phyloP scores from a whole-genome alignment of 2,113 vertebrate species.

The Arenaria interpres region DNA sequence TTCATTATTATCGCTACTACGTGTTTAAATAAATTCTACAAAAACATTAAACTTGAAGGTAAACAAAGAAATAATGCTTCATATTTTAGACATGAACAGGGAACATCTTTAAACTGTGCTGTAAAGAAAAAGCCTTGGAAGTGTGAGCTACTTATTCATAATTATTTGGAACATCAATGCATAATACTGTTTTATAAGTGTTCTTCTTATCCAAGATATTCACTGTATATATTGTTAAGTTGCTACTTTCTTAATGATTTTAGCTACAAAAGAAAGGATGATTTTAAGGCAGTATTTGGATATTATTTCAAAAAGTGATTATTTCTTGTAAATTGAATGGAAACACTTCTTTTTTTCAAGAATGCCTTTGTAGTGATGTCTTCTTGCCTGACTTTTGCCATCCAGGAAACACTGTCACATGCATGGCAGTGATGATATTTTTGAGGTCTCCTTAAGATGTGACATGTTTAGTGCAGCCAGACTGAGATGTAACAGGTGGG shows the following conservation, averaged over 20 bases:
- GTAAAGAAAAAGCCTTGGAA: constrained; percentile 45
- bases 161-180: constrained; percentile 23
- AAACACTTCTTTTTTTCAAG: neutral
- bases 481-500: neutral
- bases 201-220: neutral
- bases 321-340: neutral
- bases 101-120: constrained; percentile 37
- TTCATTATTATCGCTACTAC: constrained; percentile 52
- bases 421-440: neutral
- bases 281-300: neutral
- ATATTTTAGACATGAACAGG: constrained; percentile 43
- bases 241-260: neutral
- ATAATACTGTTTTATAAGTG: neutral
- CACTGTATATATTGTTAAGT: neutral
- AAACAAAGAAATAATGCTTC: constrained; percentile 65
- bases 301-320: neutral
- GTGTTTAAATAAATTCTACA: constrained; percentile 59
- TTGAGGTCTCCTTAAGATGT: neutral
- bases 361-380: neutral
- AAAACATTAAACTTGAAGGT: constrained; percentile 56
- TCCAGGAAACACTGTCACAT: neutral
- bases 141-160: constrained; percentile 1
- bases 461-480: neutral
- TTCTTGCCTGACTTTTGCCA: neutral
- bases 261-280: neutral